Base-by-base conservation (phyloP, 2,888 invertebrate genomes). In the Andrena dorsata region DNA sequence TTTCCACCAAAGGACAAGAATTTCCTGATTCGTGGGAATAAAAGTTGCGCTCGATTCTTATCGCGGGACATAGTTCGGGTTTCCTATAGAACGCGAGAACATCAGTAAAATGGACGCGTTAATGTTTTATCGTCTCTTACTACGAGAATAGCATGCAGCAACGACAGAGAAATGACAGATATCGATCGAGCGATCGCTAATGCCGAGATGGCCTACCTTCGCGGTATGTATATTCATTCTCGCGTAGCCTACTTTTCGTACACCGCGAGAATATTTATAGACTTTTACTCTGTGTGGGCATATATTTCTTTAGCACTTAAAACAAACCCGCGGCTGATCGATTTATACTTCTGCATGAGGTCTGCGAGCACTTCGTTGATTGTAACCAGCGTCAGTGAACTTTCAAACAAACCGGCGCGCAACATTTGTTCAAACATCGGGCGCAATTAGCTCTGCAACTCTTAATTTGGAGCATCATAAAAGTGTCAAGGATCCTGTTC, bases 191-290 rank as follows among this genome's bases (percentile, higher is more conserved):
- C 5, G 26, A 65, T 76, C 32, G 35, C 66, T 61, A 78, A 79
- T 74, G 70, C 65, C 32, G 41, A 35, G 61, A 75, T 66, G 73
- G 78, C 68, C 80, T 78, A 82, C 78, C 76, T 80, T 53, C 20
- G 61, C 53, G 63, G 66, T 70, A 26, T 56, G 56, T 56, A 78
- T 76, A 68, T 72, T 84, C 78, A 28, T 84, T 73, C 73, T 65
- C 72, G 70, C 69, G 71, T 79, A 88, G 71, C 80, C 86, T 84
- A 87, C 82, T 86, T 87, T 76, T 82, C 71, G 64, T 49, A 35
- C 41, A 69, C 64, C 60, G 68, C 75, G 72, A 47, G 76, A 74
- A 80, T 87, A 86, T 87, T 82, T 85, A 84, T 84, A 85, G 76
- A 58, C 35, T 73, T 73, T 73, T 68, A 81, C 68, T 69, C 35